Percentiles rank a stretch among this genome's conserved stretches.
phyloP scores from a whole-genome alignment of 2,888 invertebrate species.

The Acleris emargana region DNA sequence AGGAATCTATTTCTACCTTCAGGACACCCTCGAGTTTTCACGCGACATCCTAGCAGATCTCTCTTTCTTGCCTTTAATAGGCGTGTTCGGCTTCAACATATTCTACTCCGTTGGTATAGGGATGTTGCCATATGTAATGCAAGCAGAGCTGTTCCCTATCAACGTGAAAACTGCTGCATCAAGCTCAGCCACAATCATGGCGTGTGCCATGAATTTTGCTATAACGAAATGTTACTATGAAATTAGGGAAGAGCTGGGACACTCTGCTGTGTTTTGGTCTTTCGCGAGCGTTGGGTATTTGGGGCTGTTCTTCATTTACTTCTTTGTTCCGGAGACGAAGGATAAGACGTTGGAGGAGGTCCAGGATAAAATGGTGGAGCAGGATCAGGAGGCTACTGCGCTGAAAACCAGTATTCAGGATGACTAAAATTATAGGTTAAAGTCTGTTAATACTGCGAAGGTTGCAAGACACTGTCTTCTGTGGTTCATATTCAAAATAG shows the following conservation, averaged over 20 bases:
- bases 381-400: slow-evolving; percentile 52
- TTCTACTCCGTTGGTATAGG: slow-evolving; percentile 85
- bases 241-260: slow-evolving; percentile 80
- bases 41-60: slow-evolving; percentile 61
- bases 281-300: slow-evolving; percentile 81
- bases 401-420: slow-evolving; percentile 19
- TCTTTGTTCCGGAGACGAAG: slow-evolving; percentile 85
- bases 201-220: slow-evolving; percentile 81
- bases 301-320: slow-evolving; percentile 83
- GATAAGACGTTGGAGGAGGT: slow-evolving; percentile 85
- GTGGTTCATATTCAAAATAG: too few species aligned
- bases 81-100: slow-evolving; percentile 83
- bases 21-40: slow-evolving; percentile 65
- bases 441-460: too few species aligned
- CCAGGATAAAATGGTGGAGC: slow-evolving; percentile 78
- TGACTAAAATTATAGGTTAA: neutral
- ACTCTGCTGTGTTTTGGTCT: slow-evolving; percentile 84
- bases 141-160: slow-evolving; percentile 86
- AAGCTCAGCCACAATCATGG: slow-evolving; percentile 81
- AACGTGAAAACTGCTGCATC: slow-evolving; percentile 85
- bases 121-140: slow-evolving; percentile 85
- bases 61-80: slow-evolving; percentile 80
- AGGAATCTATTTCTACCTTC: slow-evolving; percentile 81
- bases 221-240: slow-evolving; percentile 85
- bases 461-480: too few species aligned